Evolutionary conservation across 2,113 vertebrate genomes (phyloP).

Genomic region (Menidia beryllina): DNA sequence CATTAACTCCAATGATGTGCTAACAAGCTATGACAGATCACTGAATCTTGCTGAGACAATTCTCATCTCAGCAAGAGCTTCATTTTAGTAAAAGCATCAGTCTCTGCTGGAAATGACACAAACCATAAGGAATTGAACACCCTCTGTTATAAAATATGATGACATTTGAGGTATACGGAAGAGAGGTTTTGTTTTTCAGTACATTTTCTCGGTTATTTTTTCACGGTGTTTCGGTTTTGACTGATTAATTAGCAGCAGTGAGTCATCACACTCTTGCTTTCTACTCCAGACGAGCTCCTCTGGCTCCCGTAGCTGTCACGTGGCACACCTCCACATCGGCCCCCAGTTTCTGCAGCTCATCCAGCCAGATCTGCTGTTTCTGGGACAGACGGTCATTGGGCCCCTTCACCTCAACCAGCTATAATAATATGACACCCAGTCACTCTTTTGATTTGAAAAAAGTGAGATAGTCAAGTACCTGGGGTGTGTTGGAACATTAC

Average conservation of each 20-base stretch:
- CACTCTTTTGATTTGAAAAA: neutral
- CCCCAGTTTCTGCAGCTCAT: constrained; percentile 88
- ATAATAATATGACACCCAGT: constrained; percentile 30
- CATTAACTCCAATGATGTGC: too few relatives aligned
- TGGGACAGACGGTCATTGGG: constrained; percentile 92
- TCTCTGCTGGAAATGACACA: too few relatives aligned
- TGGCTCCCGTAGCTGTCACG: constrained; percentile 86
- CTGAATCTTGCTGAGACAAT: too few relatives aligned
- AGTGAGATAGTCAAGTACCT: neutral
- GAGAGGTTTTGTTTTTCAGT: neutral
- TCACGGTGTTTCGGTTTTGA: constrained; percentile 3
- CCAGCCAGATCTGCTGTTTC: constrained; percentile 96
- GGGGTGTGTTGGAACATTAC: neutral
- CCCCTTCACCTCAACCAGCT: constrained; percentile 98
- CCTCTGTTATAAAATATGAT: too few relatives aligned
- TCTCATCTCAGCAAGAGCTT: too few relatives aligned
- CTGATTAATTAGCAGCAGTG: constrained; percentile 15
- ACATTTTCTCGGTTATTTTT: neutral
- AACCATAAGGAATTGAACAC: too few relatives aligned
- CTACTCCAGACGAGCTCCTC: constrained; percentile 78
- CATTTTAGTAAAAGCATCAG: too few relatives aligned
- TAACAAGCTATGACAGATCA: too few relatives aligned
- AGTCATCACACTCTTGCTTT: constrained; percentile 1
- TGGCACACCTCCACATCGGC: constrained; percentile 95
- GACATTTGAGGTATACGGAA: too few relatives aligned